Conservation (phyloP, 2,797 vertebrate genomes). For the Coregonus suidteri region DNA sequence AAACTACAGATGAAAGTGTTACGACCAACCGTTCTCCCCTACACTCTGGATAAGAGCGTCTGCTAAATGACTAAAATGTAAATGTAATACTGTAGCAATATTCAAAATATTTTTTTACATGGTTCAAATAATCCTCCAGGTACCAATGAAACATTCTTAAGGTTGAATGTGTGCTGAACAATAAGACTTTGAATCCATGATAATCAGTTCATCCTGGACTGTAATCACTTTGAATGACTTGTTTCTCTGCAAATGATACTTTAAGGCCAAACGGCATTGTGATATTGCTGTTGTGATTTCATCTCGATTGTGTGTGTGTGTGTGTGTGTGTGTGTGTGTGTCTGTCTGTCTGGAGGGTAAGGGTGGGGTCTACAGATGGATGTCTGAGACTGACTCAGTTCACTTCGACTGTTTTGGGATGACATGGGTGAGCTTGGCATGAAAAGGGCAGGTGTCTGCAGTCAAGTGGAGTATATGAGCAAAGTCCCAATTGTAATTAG, state of each 20-base stretch:
- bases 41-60: too few relatives aligned
- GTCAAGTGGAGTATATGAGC: constrained; percentile 78
- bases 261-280: constrained; percentile 25
- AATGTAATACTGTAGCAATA: not conserved
- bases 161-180: not conserved
- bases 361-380: constrained; percentile 48
- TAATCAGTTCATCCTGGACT: constrained; percentile 10
- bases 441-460: constrained; percentile 75
- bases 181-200: constrained; percentile 5
- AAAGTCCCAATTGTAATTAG: constrained; percentile 73
- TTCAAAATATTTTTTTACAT: not conserved
- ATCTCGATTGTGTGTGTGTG: not conserved
- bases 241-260: constrained; percentile 36
- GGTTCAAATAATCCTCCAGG: not conserved
- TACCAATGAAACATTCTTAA: not conserved
- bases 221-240: constrained; percentile 24
- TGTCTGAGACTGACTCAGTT: constrained; percentile 56
- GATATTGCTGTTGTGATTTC: constrained; percentile 12
- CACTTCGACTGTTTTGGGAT: constrained; percentile 51
- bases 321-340: not conserved
- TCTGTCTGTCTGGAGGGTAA: constrained; percentile 39
- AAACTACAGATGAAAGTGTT: too few relatives aligned
- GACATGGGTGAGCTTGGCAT: constrained; percentile 65
- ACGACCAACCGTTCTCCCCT: too few relatives aligned
- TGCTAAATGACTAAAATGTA: not conserved